Evolutionary conservation across 2,113 vertebrate species (phyloP).

Genomic region (Penelope pileata): DNA sequence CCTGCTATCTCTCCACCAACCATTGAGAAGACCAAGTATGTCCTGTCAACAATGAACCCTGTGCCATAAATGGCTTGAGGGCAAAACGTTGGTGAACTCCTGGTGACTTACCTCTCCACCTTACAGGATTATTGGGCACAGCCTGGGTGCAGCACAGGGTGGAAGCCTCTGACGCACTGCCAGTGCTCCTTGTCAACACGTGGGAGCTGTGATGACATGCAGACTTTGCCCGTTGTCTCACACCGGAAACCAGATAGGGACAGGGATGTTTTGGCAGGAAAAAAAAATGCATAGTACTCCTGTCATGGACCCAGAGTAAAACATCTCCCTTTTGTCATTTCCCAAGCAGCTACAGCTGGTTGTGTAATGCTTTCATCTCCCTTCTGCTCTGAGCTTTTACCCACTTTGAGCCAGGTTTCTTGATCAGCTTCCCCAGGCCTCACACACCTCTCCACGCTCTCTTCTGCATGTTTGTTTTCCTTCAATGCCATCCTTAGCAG

Average conservation of each 20-base stretch:
- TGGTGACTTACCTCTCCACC: neutral
- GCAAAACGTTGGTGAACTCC: neutral
- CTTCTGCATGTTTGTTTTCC: too few species aligned
- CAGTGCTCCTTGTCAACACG: accelerated
- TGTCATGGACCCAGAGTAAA: neutral
- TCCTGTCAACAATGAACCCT: neutral
- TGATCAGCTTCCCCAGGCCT: neutral
- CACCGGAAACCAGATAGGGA: neutral
- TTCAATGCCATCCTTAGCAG: neutral
- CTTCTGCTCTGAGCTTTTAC: neutral
- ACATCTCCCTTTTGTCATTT: neutral
- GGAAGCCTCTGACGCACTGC: neutral
- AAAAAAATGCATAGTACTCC: neutral
- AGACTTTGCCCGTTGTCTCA: neutral
- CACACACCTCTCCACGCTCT: neutral
- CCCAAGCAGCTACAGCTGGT: neutral
- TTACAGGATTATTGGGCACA: neutral
- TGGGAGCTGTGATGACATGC: neutral
- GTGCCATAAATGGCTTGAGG: neutral
- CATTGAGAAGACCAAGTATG: neutral
- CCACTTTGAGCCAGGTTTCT: neutral
- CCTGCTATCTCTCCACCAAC: neutral
- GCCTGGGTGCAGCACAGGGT: neutral
- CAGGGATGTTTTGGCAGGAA: neutral
- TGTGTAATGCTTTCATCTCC: neutral